These are phyloP conservation scores for Xyrauchen texanus DNA, from an alignment of 2,113 vertebrate genomes.

Conservation along the genomic window DNA sequence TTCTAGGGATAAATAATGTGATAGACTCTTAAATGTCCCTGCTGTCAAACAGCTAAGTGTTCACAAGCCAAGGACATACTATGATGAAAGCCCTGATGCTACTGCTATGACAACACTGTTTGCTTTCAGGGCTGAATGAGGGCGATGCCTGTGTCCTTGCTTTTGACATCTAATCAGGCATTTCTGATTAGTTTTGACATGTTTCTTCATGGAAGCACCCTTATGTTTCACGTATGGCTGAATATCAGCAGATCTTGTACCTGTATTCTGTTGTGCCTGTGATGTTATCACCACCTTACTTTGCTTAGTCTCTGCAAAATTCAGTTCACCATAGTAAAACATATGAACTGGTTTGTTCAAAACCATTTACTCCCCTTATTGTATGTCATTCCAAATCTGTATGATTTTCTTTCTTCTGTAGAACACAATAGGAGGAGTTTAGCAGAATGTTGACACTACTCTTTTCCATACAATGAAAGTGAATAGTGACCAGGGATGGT, in stretches of 20 bases:
- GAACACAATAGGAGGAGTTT: too few relatives aligned
- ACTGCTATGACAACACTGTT: conserved; percentile 30
- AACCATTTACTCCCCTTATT: too few relatives aligned
- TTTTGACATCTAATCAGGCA: conserved; percentile 10
- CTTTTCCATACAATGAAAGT: too few relatives aligned
- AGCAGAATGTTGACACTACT: too few relatives aligned
- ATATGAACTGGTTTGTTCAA: too few relatives aligned
- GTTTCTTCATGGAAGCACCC: too few relatives aligned
- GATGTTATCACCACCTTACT: too few relatives aligned
- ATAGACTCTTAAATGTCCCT: background rate
- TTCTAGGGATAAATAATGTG: background rate
- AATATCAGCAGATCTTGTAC: background rate
- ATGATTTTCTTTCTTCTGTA: too few relatives aligned
- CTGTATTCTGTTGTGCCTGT: background rate
- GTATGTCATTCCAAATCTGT: too few relatives aligned
- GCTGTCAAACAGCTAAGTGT: background rate
- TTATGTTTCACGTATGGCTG: background rate
- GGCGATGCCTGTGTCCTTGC: conserved; percentile 23
- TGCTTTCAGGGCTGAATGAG: conserved; percentile 1
- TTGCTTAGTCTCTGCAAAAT: too few relatives aligned
- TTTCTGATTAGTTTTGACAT: background rate
- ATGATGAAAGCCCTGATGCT: background rate
- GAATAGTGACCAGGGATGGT: too few relatives aligned
- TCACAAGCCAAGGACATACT: conserved; percentile 4
- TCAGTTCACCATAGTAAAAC: background rate